A percentile compares a stretch with the other conserved stretches of the same genome.
Conservation (phyloP, 2,888 invertebrate species). For the Nomada lathburiana region DNA sequence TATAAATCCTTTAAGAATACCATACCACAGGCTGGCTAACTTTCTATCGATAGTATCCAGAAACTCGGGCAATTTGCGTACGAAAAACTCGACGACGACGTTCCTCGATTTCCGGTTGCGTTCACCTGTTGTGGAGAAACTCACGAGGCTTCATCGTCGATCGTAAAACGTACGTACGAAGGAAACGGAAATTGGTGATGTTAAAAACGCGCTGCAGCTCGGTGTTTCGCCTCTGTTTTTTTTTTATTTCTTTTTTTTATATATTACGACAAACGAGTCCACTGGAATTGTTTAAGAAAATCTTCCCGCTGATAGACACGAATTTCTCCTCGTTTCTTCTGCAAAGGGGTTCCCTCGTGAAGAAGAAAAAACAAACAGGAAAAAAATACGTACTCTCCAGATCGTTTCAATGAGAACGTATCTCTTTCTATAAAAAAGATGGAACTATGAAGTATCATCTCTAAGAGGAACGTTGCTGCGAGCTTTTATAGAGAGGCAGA, state of each 20-base stretch:
- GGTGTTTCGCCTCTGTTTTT: constrained; percentile 3
- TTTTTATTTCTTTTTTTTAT: neutral
- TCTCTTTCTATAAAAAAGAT: constrained; percentile 24
- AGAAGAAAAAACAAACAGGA: neutral
- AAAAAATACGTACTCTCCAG: neutral
- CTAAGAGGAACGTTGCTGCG: constrained; percentile 10
- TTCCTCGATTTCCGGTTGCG: neutral
- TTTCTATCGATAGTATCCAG: no score
- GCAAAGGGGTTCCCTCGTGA: neutral
- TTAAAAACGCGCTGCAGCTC: neutral
- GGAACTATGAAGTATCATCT: constrained; percentile 25
- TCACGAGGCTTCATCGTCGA: no score
- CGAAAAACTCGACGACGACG: neutral
- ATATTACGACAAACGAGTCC: neutral
- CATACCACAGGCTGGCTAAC: no score
- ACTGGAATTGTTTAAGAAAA: constrained; percentile 4
- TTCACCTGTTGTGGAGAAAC: neutral
- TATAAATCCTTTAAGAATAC: no score
- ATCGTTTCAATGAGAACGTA: neutral
- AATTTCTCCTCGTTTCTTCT: constrained; percentile 2
- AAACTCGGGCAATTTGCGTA: neutral
- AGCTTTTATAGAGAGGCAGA: constrained; percentile 10
- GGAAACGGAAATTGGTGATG: constrained; percentile 7
- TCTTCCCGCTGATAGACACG: neutral
- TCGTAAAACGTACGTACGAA: neutral